These are phyloP conservation scores for Spialia ferax DNA, from an alignment of 2,888 invertebrate genomes.

Conservation along the genomic window DNA sequence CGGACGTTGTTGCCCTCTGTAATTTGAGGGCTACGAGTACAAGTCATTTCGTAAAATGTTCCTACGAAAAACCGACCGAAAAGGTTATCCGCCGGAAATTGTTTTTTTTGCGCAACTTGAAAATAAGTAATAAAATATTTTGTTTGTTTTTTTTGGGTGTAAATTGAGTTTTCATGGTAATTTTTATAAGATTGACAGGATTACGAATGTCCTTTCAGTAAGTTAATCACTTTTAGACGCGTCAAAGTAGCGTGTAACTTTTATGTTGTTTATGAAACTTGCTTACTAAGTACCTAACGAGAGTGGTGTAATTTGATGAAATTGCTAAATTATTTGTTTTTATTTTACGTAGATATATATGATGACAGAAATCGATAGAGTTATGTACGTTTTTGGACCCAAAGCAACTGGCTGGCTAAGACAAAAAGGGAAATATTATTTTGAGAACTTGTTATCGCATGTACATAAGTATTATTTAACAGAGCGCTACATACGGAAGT, in stretches of 20 bases:
- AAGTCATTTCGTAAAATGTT: constrained; percentile 3
- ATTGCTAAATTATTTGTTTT: neutral
- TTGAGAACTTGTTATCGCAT: too few species aligned
- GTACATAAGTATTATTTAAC: too few species aligned
- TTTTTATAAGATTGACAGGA: neutral
- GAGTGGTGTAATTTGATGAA: neutral
- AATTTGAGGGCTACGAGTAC: constrained; percentile 2
- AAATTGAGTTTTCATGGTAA: constrained; percentile 5
- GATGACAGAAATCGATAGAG: too few species aligned
- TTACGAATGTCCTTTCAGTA: neutral
- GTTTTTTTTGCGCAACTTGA: neutral
- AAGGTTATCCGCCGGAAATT: neutral
- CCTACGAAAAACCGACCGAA: neutral
- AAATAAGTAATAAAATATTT: constrained; percentile 1
- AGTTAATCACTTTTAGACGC: neutral
- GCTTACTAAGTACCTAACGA: neutral
- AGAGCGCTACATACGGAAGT: too few species aligned
- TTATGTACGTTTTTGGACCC: too few species aligned
- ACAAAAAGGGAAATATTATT: too few species aligned
- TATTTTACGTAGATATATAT: too few species aligned
- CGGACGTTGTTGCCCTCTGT: neutral
- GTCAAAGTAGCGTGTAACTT: neutral
- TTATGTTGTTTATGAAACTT: neutral
- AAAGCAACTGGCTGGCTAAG: too few species aligned
- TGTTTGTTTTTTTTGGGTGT: neutral